A percentile compares a stretch with the other conserved stretches of the same genome.
Evolutionary conservation across 2,113 vertebrate genomes (phyloP).

Genomic region (Ceratotherium simum): DNA sequence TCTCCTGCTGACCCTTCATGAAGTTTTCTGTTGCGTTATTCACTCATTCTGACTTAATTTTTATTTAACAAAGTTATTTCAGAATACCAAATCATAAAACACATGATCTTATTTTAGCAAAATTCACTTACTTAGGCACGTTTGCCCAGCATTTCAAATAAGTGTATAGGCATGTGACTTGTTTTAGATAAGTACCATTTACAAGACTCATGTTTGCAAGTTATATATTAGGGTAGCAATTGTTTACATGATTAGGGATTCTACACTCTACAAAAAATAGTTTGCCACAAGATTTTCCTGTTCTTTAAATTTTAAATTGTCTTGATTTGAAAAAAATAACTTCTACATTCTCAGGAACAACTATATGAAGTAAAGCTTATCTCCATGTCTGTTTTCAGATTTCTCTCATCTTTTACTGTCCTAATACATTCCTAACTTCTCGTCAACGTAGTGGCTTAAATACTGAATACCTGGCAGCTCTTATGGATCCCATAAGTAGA

Average conservation of each 20-base stretch:
- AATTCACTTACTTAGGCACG: background rate
- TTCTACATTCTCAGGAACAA: slow-evolving; percentile 75
- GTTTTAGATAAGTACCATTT: slow-evolving; percentile 59
- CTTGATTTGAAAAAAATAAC: background rate
- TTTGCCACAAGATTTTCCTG: slow-evolving; percentile 20
- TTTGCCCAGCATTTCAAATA: slow-evolving; percentile 55
- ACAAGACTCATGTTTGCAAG: slow-evolving; percentile 37
- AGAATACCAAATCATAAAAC: background rate
- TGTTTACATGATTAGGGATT: background rate
- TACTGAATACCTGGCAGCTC: slow-evolving; percentile 17
- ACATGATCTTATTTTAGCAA: background rate
- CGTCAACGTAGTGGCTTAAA: background rate
- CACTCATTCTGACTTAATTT: slow-evolving; percentile 8
- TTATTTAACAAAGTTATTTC: slow-evolving; percentile 34
- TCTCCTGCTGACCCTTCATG: background rate
- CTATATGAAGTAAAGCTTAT: background rate
- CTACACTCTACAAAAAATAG: background rate
- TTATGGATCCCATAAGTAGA: background rate
- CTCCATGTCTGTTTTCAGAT: background rate
- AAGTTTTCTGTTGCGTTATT: background rate
- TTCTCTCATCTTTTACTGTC: background rate
- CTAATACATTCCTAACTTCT: slow-evolving; percentile 14
- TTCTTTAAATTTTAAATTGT: slow-evolving; percentile 40
- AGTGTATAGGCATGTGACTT: slow-evolving; percentile 50
- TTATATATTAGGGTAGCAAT: slow-evolving; percentile 40